Evolutionary conservation across 2,888 invertebrate genomes (phyloP).

Genomic region (Limnephilus marmoratus): DNA sequence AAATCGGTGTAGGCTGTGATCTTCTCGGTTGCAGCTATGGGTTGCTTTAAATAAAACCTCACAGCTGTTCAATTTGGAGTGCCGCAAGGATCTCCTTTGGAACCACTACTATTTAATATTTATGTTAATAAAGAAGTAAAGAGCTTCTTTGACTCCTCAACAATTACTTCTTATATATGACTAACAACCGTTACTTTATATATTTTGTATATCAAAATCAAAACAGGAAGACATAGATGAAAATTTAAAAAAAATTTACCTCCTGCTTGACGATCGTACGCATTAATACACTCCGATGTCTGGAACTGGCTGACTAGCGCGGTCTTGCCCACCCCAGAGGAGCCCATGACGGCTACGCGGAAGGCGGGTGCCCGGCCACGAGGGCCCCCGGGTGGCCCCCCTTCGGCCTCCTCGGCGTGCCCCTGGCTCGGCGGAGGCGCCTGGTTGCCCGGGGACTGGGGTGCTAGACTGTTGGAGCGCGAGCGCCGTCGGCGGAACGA

Average conservation of each 20-base stretch:
- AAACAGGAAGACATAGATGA: background rate
- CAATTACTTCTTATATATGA: background rate
- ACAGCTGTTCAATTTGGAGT: background rate
- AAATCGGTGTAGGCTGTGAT: too few species aligned
- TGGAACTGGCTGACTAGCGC: slow-evolving; percentile 92
- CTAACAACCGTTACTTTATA: too few species aligned
- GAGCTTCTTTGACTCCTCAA: background rate
- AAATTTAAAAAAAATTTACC: slow-evolving; percentile 66
- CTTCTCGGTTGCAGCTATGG: too few species aligned
- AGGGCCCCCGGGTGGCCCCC: slow-evolving; percentile 77
- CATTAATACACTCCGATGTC: slow-evolving; percentile 96
- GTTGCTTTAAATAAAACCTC: too few species aligned
- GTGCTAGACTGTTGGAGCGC: slow-evolving; percentile 87
- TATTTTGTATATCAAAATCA: too few species aligned
- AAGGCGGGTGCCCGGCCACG: slow-evolving; percentile 71
- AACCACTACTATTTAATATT: background rate
- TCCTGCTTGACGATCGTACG: slow-evolving; percentile 93
- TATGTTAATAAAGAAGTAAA: background rate
- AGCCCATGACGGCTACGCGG: slow-evolving; percentile 87
- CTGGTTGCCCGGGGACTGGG: slow-evolving; percentile 72
- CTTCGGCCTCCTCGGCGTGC: slow-evolving; percentile 67
- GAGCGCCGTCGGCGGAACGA: slow-evolving; percentile 92
- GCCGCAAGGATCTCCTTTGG: background rate
- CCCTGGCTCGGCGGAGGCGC: slow-evolving; percentile 63
- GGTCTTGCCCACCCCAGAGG: slow-evolving; percentile 90